Evolutionary conservation across 2,113 vertebrate species (phyloP).

Genomic region (Hemichromis elongatus): DNA sequence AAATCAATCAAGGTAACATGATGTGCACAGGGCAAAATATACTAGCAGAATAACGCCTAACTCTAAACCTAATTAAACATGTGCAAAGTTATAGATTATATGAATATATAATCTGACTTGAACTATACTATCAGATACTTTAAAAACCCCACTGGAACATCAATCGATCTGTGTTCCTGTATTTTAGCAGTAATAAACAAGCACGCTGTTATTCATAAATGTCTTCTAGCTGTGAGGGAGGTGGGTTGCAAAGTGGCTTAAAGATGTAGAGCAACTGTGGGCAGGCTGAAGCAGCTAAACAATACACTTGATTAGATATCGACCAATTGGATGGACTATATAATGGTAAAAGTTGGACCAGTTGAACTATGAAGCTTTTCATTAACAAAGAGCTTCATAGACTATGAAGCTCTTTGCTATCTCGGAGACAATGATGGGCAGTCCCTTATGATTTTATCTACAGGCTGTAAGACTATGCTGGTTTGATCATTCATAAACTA

Average conservation of each 20-base stretch:
- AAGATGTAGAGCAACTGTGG: not conserved
- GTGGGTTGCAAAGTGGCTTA: not conserved
- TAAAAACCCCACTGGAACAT: not conserved
- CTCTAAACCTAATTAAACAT: not conserved
- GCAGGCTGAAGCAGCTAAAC: not conserved
- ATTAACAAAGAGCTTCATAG: no score
- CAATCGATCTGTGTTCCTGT: not conserved
- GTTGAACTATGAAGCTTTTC: no score
- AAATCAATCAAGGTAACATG: not conserved
- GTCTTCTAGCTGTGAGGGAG: not conserved
- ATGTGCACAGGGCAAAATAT: not conserved
- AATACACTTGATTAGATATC: not conserved
- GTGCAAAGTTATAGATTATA: not conserved
- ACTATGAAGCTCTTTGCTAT: not conserved
- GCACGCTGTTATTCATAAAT: not conserved
- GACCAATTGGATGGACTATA: not conserved
- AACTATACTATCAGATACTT: not conserved
- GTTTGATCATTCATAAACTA: not conserved
- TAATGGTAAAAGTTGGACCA: no score
- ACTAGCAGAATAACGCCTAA: not conserved
- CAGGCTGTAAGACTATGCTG: not conserved
- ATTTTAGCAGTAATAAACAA: fast-evolving
- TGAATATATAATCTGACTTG: not conserved
- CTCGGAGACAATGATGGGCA: not conserved
- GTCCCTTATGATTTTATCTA: not conserved